Base-by-base conservation (phyloP, 2,797 vertebrate genomes). In the Ptychobarbus kaznakovi region DNA sequence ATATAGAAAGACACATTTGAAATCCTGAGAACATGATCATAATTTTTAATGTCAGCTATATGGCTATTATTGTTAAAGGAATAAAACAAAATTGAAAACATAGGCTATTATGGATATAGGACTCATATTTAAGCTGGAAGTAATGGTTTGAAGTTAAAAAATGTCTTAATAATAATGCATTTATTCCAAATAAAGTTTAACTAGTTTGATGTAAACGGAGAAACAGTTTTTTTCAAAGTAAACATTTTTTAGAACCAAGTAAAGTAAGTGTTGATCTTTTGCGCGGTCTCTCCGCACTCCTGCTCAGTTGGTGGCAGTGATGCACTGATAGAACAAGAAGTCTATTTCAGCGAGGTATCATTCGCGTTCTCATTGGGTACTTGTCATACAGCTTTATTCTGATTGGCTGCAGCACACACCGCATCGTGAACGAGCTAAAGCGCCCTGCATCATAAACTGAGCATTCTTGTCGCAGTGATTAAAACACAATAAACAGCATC, bases 221-320 rank as follows among this genome's bases (percentile, higher is more conserved):
- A 32, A 18, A 9, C 32, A 32, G 32, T 7, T 16, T 2, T 15
- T 65, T 13, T 15, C 61, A 32, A 32, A 65, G 28, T 66, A 66
- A 66, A 35, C 25, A 32, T 65, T 65, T 65, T 16, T 32, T 10
- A 66, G 28, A 66, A 35, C 9, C 25, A 15, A 28, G 25, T 46
- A 18, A 73, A 32, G 18, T 2, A 76, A 38, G 44, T 2, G 42
- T 20, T 32, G 3, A 9, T 3, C 4, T n/a, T 16, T 38, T n/a
- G 32, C 6, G 1, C 10, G 7, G 35, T 12, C 12, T 38, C 20
- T 15, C 35, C 18, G 16, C 28, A 49, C 79, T 81, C 79, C 79
- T 25, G 28, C 22, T 69, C 79, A 38, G 44, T 53, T 51, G 79
- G 65, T 69, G 79, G 63, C 79, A 81, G 32, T 53, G 79, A 69